Evolutionary conservation across 2,113 vertebrate species (phyloP).

Genomic region (Toxostoma redivivum): DNA sequence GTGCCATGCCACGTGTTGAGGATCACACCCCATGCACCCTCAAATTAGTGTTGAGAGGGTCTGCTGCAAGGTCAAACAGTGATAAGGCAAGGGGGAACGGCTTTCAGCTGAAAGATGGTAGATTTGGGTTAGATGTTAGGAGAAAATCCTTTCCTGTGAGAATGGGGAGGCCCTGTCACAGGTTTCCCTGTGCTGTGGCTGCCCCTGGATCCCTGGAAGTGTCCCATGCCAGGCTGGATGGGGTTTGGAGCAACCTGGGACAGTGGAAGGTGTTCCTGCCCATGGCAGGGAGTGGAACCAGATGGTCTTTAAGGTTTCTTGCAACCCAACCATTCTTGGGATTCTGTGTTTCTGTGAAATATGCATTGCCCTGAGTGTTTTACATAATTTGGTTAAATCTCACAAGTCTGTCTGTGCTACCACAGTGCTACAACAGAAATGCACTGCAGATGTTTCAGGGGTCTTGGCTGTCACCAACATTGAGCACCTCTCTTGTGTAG

Average conservation of each 20-base stretch:
- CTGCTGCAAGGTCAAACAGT: neutral
- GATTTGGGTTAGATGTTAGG: neutral
- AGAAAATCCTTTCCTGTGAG: neutral
- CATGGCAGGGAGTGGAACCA: accelerated
- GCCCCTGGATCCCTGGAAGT: neutral
- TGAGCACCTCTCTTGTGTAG: neutral
- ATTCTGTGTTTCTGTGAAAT: neutral
- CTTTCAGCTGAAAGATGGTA: neutral
- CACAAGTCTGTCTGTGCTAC: neutral
- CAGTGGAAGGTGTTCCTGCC: neutral
- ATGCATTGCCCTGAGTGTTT: neutral
- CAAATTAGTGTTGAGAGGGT: neutral
- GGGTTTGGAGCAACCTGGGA: accelerated
- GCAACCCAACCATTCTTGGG: neutral
- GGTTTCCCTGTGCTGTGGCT: neutral
- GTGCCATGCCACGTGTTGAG: accelerated
- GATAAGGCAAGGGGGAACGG: neutral
- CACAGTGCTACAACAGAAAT: accelerated
- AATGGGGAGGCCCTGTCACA: accelerated
- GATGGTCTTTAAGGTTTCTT: neutral
- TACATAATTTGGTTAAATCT: neutral
- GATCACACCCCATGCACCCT: neutral
- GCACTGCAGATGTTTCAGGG: neutral
- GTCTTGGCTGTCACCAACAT: accelerated
- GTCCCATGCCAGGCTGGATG: accelerated